Evolutionary conservation across 1,140 invertebrate genomes (phyloP).

Genomic region (Heliothis virescens): DNA sequence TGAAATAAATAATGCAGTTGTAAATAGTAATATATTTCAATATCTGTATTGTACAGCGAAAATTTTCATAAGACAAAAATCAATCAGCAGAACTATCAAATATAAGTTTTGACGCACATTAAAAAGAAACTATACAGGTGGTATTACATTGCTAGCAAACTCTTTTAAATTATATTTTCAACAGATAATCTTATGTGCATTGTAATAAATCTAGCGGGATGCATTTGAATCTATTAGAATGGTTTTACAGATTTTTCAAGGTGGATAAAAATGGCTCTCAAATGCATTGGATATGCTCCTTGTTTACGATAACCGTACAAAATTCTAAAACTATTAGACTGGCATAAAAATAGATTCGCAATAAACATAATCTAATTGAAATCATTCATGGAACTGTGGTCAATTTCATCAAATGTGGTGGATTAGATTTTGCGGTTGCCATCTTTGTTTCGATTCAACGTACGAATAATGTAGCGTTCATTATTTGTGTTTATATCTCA

Average conservation of each 20-base stretch:
- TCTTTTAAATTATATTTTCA: too few relatives aligned
- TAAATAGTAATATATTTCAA: too few relatives aligned
- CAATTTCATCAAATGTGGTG: neutral
- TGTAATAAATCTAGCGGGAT: too few relatives aligned
- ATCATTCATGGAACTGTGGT: neutral
- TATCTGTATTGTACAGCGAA: too few relatives aligned
- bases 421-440: conserved; percentile 14
- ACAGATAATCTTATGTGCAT: neutral
- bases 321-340: neutral
- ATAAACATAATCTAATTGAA: conserved; percentile 2
- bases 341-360: neutral
- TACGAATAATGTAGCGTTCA: conserved; percentile 19
- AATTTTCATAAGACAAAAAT: too few relatives aligned
- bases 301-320: neutral
- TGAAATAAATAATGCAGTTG: too few relatives aligned
- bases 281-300: conserved; percentile 23
- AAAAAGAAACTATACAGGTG: too few relatives aligned
- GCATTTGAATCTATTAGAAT: too few relatives aligned
- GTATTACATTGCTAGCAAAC: too few relatives aligned
- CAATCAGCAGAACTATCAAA: too few relatives aligned
- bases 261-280: neutral
- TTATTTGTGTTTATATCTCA: conserved; percentile 14
- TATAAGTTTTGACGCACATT: too few relatives aligned
- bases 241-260: too few relatives aligned
- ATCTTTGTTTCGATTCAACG: conserved; percentile 9